Evolutionary conservation across 2,888 invertebrate genomes (phyloP).

Genomic region (Parnassius smintheus): DNA sequence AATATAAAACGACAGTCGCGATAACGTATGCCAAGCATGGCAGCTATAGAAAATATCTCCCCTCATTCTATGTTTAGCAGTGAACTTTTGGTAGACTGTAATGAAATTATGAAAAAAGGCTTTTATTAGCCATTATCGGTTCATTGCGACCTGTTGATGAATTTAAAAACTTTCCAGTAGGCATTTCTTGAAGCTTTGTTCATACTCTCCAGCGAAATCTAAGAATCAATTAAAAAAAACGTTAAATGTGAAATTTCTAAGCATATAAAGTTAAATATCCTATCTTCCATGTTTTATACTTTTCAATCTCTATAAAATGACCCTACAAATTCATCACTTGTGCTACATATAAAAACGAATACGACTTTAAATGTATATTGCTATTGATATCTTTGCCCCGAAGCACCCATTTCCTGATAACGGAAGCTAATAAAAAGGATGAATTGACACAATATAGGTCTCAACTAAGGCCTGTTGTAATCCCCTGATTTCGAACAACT

Average conservation of each 20-base stretch:
- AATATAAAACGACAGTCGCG: no score
- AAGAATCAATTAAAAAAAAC: no score
- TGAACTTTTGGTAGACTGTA: neutral
- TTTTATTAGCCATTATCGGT: no score
- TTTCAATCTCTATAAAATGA: conserved; percentile 9
- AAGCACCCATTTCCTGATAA: conserved; percentile 37
- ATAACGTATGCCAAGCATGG: no score
- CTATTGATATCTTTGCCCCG: conserved; percentile 35
- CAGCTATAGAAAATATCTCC: neutral
- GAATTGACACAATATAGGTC: conserved; percentile 23
- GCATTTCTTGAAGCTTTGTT: no score
- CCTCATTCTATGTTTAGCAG: neutral
- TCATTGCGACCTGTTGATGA: no score
- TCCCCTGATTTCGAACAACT: neutral
- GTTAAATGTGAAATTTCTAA: neutral
- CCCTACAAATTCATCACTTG: neutral
- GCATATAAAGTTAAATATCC: no score
- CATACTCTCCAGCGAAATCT: no score
- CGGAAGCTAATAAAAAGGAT: conserved; percentile 36
- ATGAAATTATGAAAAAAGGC: no score
- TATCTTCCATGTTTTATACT: neutral
- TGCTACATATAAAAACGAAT: neutral
- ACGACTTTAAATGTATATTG: conserved; percentile 38
- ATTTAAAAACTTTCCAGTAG: no score
- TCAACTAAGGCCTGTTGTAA: conserved; percentile 28